Percentiles rank a stretch among this genome's conserved stretches.
Conservation (phyloP, 2,113 vertebrate genomes). For the Seriola quinqueradiata region DNA sequence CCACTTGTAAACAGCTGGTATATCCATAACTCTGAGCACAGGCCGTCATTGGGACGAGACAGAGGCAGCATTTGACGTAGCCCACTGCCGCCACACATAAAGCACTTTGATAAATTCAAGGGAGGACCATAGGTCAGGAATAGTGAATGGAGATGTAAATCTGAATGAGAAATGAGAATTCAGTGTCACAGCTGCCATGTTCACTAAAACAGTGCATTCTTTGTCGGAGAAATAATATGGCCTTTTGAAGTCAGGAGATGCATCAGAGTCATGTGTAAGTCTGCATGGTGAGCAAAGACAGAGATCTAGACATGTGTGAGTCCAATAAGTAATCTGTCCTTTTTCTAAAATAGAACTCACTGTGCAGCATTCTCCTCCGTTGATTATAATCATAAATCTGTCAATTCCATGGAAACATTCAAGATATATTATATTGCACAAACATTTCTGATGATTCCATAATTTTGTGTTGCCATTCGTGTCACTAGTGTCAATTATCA, state of each 20-base stretch:
- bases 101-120: constrained; percentile 45
- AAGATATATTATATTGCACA: constrained; percentile 6
- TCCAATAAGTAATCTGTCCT: constrained; percentile 9
- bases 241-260: constrained; percentile 13
- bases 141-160: constrained; percentile 37
- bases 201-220: constrained; percentile 11
- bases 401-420: constrained; percentile 1
- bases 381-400: constrained; percentile 43
- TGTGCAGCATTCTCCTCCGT: not conserved
- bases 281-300: constrained; percentile 43
- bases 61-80: constrained; percentile 1
- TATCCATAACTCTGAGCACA: constrained; percentile 45
- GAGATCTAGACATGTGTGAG: constrained; percentile 6
- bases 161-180: constrained; percentile 41
- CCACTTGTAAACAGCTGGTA: constrained; percentile 61
- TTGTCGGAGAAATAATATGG: constrained; percentile 39
- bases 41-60: constrained; percentile 21
- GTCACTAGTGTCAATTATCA: constrained; percentile 17
- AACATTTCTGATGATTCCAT: constrained; percentile 30
- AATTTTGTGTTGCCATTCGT: not conserved
- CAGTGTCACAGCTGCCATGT: constrained; percentile 3
- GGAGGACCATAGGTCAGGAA: constrained; percentile 30
- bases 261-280: constrained; percentile 9
- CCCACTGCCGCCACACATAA: constrained; percentile 15
- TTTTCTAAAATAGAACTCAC: not conserved